Percentiles rank a stretch among this genome's conserved stretches.
Conservation (phyloP, 2,797 vertebrate genomes). For the Acestrorhynchus altus region DNA sequence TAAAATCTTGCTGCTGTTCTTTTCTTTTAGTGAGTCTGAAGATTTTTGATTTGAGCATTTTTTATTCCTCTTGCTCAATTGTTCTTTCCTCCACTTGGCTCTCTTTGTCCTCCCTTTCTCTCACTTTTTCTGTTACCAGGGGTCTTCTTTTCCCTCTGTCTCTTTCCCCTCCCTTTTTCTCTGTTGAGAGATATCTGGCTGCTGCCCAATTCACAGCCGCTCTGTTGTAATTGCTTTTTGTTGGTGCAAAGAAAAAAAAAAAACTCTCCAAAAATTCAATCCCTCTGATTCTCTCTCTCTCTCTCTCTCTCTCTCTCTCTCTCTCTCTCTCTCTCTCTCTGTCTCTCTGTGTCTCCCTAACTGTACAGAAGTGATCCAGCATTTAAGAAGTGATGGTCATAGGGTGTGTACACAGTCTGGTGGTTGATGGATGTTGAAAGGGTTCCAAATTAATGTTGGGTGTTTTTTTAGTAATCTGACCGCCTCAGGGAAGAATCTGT, state of each 20-base stretch:
- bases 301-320: neutral
- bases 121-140: conserved; percentile 30
- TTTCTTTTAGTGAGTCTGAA: neutral
- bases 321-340: neutral
- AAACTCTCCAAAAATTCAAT: conserved; percentile 43
- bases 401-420: too few relatives aligned
- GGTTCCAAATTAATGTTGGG: too few relatives aligned
- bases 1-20: too few relatives aligned
- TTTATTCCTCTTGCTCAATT: conserved; percentile 35
- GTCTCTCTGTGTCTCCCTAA: conserved; percentile 1
- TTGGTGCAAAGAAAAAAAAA: conserved; percentile 48
- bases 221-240: conserved; percentile 72
- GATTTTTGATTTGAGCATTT: neutral
- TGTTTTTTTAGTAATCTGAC: too few relatives aligned
- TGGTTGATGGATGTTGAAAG: too few relatives aligned
- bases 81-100: neutral
- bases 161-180: conserved; percentile 15
- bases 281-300: conserved; percentile 30
- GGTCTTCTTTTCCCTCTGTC: conserved; percentile 31
- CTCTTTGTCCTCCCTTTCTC: conserved; percentile 32
- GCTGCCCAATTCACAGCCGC: conserved; percentile 62
- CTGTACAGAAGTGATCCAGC: too few relatives aligned
- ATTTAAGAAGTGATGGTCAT: too few relatives aligned
- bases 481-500: too few relatives aligned
- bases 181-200: conserved; percentile 63